Evolutionary conservation across 2,797 vertebrate genomes (phyloP).

Genomic region (Tragelaphus oryx): DNA sequence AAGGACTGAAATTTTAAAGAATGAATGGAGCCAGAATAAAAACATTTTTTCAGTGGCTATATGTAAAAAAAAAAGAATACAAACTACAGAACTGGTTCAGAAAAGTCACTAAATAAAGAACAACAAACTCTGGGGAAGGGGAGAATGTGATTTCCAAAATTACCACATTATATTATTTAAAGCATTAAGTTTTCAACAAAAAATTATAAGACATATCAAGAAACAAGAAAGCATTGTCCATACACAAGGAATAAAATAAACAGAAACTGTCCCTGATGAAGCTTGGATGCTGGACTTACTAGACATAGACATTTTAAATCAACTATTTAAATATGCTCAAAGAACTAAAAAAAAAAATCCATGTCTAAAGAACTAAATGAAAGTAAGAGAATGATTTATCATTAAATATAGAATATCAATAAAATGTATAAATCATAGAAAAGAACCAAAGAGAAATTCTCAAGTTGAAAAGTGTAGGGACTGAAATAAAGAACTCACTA

Average conservation of each 20-base stretch:
- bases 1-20: background rate
- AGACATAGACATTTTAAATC: background rate
- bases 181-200: background rate
- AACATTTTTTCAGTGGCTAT: background rate
- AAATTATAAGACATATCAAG: background rate
- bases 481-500: background rate
- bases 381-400: background rate
- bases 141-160: background rate
- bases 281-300: background rate
- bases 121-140: background rate
- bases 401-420: background rate
- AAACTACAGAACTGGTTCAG: background rate
- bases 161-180: background rate
- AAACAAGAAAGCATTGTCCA: background rate
- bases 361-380: background rate
- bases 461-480: background rate
- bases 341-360: background rate
- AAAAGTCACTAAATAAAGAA: background rate
- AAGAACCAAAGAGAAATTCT: background rate
- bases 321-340: background rate
- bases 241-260: background rate
- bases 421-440: background rate
- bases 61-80: background rate
- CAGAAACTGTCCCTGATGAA: background rate
- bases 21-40: background rate